phyloP scores from a whole-genome alignment of 2,888 invertebrate species.

The Lasioglossum lativentre region DNA sequence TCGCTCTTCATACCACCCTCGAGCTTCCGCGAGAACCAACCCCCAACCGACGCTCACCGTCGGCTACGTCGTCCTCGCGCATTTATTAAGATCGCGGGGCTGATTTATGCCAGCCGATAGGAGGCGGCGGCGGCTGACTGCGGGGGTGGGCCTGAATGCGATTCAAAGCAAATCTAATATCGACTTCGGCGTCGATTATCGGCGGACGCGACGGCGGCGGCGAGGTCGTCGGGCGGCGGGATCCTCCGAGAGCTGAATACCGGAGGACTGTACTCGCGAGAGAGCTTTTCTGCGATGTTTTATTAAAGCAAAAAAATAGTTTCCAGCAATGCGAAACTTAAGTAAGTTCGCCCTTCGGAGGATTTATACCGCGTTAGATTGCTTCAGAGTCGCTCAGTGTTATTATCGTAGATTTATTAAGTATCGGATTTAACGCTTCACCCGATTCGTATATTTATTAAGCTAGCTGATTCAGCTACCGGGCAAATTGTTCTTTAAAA shows the following conservation, averaged over 20 bases:
- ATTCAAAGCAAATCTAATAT: slow-evolving; percentile 74
- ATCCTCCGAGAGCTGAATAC: slow-evolving; percentile 27
- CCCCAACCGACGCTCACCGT: slow-evolving; percentile 7
- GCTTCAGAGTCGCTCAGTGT: not conserved
- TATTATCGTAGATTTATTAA: not conserved
- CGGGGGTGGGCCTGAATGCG: slow-evolving; percentile 67
- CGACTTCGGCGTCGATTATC: slow-evolving; percentile 66
- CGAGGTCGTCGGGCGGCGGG: slow-evolving; percentile 18
- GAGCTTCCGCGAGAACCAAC: not conserved
- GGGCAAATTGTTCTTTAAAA: not conserved
- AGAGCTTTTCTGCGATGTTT: not conserved
- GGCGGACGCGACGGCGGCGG: slow-evolving; percentile 11
- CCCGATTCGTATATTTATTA: too few species aligned
- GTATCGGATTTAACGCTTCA: not conserved
- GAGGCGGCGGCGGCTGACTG: slow-evolving; percentile 44
- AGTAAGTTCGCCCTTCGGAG: not conserved
- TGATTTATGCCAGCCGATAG: slow-evolving; percentile 81
- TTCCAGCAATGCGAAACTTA: not conserved
- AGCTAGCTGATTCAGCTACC: not conserved
- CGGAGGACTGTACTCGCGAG: not conserved
- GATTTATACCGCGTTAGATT: too few species aligned
- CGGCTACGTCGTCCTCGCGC: slow-evolving; percentile 70
- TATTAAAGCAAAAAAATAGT: slow-evolving; percentile 1
- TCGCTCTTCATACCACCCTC: not conserved
- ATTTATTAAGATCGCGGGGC: slow-evolving; percentile 83